phyloP scores from a whole-genome alignment of 1,140 invertebrate species.

The Elysia chlorotica region DNA sequence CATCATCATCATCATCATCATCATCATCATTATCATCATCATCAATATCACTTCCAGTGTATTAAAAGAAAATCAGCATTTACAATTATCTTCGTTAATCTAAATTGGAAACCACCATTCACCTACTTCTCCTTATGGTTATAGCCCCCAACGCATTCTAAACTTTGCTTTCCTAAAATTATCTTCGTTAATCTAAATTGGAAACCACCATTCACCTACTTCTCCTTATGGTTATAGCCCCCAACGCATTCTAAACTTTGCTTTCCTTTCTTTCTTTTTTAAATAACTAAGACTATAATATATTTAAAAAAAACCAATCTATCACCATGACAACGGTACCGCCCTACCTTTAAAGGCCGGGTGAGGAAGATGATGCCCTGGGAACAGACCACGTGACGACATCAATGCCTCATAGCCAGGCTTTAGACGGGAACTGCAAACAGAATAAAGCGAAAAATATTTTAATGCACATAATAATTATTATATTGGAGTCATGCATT shows the following conservation, averaged over 20 bases:
- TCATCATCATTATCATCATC: slow-evolving; percentile 20
- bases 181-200: not conserved
- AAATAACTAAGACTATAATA: not conserved
- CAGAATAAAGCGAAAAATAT: not conserved
- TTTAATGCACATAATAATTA: not conserved
- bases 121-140: not conserved
- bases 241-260: not conserved
- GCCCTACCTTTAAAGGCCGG: slow-evolving; percentile 57
- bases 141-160: not conserved
- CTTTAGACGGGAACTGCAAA: slow-evolving; percentile 40
- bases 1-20: slow-evolving; percentile 16
- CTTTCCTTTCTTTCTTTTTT: not conserved
- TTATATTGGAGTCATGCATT: too few species aligned
- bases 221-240: not conserved
- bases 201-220: not conserved
- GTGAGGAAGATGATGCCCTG: slow-evolving; percentile 36
- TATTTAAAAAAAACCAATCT: not conserved
- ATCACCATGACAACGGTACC: too few species aligned
- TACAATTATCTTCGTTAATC: not conserved
- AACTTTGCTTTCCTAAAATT: not conserved
- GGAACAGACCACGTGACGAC: slow-evolving; percentile 40
- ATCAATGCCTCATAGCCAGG: slow-evolving; percentile 44
- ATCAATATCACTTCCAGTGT: not conserved
- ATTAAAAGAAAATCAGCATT: too few species aligned
- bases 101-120: not conserved